Evolutionary conservation across 2,113 vertebrate species (phyloP).

Genomic region (Chloropsis hardwickii): DNA sequence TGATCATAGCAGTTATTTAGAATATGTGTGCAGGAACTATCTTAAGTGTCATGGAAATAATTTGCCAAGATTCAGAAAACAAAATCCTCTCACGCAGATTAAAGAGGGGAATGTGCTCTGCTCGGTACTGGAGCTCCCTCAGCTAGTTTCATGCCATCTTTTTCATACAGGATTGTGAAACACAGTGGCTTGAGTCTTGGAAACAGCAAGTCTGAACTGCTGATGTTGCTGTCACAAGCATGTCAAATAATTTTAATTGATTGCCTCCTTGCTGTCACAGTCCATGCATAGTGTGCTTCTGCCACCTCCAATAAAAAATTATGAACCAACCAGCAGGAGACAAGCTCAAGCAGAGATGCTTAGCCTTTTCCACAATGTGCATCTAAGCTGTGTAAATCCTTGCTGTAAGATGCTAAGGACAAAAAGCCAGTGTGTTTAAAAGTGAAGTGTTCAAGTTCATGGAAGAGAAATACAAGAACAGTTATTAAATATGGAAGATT

Average conservation of each 20-base stretch:
- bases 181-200: not conserved
- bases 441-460: not conserved
- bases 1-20: not conserved
- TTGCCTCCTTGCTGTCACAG: constrained; percentile 9
- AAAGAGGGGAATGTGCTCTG: not conserved
- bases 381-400: not conserved
- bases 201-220: not conserved
- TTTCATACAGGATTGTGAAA: not conserved
- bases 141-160: not conserved
- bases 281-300: not conserved
- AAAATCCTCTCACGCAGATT: not conserved
- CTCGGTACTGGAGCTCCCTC: not conserved
- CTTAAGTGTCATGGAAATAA: not conserved
- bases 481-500: not conserved
- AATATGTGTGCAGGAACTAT: not conserved
- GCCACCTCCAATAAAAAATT: constrained; percentile 20
- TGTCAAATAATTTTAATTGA: constrained; percentile 10
- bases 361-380: not conserved
- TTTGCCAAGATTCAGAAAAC: not conserved
- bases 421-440: not conserved
- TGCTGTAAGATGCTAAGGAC: not conserved
- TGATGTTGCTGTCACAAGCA: not conserved
- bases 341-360: not conserved
- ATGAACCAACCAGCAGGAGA: not conserved
- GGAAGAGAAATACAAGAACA: not conserved